A percentile compares a stretch with the other conserved stretches of the same genome.
Evolutionary conservation across 2,797 vertebrate species (phyloP).

Genomic region (Manis pentadactyla): DNA sequence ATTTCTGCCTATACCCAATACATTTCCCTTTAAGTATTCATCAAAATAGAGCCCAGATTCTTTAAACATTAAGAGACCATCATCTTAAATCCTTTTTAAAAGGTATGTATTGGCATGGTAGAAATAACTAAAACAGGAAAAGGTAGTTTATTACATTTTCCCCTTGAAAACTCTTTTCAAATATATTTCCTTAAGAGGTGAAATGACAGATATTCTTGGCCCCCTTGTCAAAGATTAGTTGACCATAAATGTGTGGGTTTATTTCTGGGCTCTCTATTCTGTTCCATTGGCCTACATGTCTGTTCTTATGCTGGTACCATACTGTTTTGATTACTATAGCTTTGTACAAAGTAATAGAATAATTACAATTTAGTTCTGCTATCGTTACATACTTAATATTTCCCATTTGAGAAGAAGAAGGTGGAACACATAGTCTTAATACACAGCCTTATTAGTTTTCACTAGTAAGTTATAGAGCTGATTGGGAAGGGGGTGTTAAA

Average conservation of each 20-base stretch:
- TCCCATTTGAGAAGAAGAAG: neutral
- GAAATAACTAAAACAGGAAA: constrained; percentile 61
- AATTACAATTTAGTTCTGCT: constrained; percentile 55
- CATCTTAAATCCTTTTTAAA: constrained; percentile 1
- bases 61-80: constrained; percentile 18
- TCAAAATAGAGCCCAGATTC: neutral
- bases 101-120: neutral
- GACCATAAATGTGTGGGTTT: neutral
- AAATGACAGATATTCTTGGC: constrained; percentile 35
- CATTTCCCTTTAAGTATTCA: constrained; percentile 24
- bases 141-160: neutral
- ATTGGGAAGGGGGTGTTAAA: neutral
- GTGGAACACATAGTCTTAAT: neutral
- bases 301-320: neutral
- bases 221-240: neutral
- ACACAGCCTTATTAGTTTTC: neutral
- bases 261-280: neutral
- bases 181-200: constrained; percentile 18
- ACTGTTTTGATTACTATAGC: neutral
- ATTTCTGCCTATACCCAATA: constrained; percentile 5
- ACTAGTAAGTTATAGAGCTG: constrained; percentile 4
- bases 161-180: constrained; percentile 33
- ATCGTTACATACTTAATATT: neutral
- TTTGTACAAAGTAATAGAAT: neutral
- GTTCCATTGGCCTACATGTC: neutral